phyloP scores from a whole-genome alignment of 1,140 invertebrate species.

The Tenebrio molitor region DNA sequence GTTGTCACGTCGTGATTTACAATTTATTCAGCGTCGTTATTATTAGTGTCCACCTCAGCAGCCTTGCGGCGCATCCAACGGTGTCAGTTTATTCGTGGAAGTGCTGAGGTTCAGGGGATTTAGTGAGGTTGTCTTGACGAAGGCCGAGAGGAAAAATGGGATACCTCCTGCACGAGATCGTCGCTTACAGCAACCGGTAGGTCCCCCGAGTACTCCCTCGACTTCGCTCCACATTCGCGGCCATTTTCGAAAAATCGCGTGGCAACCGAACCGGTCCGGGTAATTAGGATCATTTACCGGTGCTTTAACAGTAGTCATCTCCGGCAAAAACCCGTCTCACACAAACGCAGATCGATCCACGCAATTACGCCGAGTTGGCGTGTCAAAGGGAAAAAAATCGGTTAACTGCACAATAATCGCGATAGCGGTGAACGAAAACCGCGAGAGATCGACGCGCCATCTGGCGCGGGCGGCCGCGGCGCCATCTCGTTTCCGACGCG shows the following conservation, averaged over 20 bases:
- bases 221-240: constrained; percentile 10
- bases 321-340: constrained; percentile 26
- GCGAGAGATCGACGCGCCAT: not conserved
- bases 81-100: constrained; percentile 20
- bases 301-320: constrained; percentile 37
- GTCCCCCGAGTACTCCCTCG: not conserved
- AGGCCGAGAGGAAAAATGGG: constrained; percentile 12
- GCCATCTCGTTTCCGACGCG: not conserved
- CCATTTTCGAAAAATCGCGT: constrained; percentile 8
- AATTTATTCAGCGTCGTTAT: not conserved
- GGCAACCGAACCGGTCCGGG: constrained; percentile 5
- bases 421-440: constrained; percentile 15
- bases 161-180: constrained; percentile 8
- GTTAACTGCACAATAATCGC: constrained; percentile 29
- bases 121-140: not conserved
- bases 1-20: not conserved
- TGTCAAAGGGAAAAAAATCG: constrained; percentile 9
- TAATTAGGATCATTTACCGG: constrained; percentile 34
- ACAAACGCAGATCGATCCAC: constrained; percentile 25
- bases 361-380: constrained; percentile 15
- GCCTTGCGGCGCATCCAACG: not conserved
- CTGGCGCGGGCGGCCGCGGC: not conserved
- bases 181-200: constrained; percentile 24
- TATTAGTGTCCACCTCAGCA: constrained; percentile 16
- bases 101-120: not conserved